phyloP scores from a whole-genome alignment of 2,888 invertebrate species.

The Trachelus stipa region DNA sequence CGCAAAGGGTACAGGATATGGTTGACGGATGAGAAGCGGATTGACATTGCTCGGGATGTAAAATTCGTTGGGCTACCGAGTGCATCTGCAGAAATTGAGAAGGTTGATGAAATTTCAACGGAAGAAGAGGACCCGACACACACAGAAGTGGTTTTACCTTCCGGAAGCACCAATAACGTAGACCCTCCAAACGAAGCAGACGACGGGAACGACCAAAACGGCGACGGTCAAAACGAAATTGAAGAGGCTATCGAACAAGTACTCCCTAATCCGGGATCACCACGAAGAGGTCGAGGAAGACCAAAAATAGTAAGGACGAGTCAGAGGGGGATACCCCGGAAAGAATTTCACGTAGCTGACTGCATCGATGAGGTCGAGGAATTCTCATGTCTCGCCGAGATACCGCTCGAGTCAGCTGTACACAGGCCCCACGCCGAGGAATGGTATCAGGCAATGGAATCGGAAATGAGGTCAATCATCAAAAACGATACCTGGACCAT shows the following conservation, averaged over 20 bases:
- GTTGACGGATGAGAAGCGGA: background rate
- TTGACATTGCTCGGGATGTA: constrained; percentile 8
- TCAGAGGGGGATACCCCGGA: constrained; percentile 17
- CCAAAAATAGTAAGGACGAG: constrained; percentile 14
- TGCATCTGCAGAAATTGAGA: background rate
- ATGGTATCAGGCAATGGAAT: constrained; percentile 15
- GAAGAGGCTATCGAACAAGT: background rate
- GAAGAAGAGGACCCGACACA: background rate
- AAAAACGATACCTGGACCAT: constrained; percentile 19
- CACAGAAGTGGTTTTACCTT: background rate
- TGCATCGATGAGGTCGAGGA: too few species aligned
- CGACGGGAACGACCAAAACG: background rate
- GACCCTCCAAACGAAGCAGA: constrained; percentile 4
- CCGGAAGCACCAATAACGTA: background rate
- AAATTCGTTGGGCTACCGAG: constrained; percentile 2
- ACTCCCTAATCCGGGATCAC: background rate
- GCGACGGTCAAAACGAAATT: background rate
- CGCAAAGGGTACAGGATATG: constrained; percentile 1
- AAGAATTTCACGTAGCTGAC: constrained; percentile 5
- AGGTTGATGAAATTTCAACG: background rate
- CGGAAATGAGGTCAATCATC: constrained; percentile 19
- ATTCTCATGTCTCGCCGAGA: too few species aligned
- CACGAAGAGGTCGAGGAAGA: constrained; percentile 17
- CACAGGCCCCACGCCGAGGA: constrained; percentile 12
- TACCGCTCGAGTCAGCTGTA: background rate